Evolutionary conservation across 2,888 invertebrate genomes (phyloP), one percentile per base, ranked within the genome.

Genomic region (Eilema caniola): DNA sequence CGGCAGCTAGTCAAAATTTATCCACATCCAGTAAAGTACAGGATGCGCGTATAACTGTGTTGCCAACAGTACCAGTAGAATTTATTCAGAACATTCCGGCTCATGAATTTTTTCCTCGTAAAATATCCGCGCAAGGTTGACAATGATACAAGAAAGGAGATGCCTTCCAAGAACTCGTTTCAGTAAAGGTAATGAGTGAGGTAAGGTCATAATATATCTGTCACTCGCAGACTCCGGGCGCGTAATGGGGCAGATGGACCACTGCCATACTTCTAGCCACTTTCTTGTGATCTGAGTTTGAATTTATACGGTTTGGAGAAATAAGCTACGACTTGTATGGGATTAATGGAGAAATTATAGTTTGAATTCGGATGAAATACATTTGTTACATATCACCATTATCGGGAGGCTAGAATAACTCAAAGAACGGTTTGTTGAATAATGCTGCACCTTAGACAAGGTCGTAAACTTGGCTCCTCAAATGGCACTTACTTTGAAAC

Each of bases 31-130:
- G 25, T 61, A 66, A 67, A 63, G 69, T 75, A 71, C 83, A 83
- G 81, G 82, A 82, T 81, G 69, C 75, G 62, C 72, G 67, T 69
- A 59, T 74, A 80, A 83, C 79, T 79, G 76, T 76, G 82, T 76
- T 81, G 76, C 78, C 79, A 78, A 66, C 70, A 69, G 73, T 69
- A 70, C 76, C 63, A 73, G 78, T 82, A 80, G 76, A 83, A 84
- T 82, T 80, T 85, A 86, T 86, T 86, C 85, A 80, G 84, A 80
- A 81, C 84, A 82, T 84, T 83, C 83, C 82, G 77, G 80, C 88
- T 88, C 88, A 85, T 88, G 87, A 87, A 86, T 88, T 86, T 86
- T 86, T 88, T 87, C 86, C 82, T 80, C 82, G 88, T 87, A 86
- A 86, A 86, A 83, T 84, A 84, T 82, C 86, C 83, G 82, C 78